Conservation (phyloP, 2,113 vertebrate species). For the Ptychochromis oligacanthus region DNA sequence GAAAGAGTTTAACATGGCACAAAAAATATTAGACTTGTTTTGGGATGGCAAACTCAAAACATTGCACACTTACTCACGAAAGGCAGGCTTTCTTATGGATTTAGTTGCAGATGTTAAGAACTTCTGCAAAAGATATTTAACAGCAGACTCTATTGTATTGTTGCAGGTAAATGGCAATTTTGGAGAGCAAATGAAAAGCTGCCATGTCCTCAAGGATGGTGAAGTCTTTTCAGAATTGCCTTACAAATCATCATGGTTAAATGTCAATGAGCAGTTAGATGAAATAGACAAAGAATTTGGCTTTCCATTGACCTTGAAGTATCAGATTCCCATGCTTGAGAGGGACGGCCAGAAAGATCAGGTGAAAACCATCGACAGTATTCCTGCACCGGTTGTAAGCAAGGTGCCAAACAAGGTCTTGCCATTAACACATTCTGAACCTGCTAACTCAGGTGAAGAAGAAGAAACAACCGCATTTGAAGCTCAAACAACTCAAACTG, state of each 20-base stretch:
- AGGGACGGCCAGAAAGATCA: background rate
- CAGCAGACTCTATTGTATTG: slow-evolving; percentile 44
- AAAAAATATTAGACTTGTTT: slow-evolving; percentile 14
- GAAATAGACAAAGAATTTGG: slow-evolving; percentile 75
- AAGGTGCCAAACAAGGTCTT: background rate
- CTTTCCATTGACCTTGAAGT: slow-evolving; percentile 23
- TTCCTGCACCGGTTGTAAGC: background rate
- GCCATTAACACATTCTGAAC: background rate
- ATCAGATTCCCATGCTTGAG: background rate
- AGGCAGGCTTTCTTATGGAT: background rate
- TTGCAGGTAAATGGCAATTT: slow-evolving; percentile 18
- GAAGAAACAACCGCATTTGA: background rate
- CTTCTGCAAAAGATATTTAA: background rate
- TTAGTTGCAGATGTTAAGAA: background rate
- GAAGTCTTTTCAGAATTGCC: slow-evolving; percentile 43
- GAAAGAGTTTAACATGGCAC: background rate
- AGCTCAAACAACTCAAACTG: background rate
- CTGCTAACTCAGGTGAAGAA: background rate
- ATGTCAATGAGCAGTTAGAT: slow-evolving; percentile 65
- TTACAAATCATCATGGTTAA: slow-evolving; percentile 73
- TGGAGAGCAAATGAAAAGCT: background rate
- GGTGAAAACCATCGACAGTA: background rate
- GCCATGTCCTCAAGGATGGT: slow-evolving; percentile 54
- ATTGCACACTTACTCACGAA: background rate
- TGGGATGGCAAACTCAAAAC: slow-evolving; percentile 13